A percentile compares a stretch with the other conserved stretches of the same genome.
These are phyloP conservation scores for Apodemia zela DNA, from an alignment of 2,888 invertebrate genomes.

Conservation along the genomic window DNA sequence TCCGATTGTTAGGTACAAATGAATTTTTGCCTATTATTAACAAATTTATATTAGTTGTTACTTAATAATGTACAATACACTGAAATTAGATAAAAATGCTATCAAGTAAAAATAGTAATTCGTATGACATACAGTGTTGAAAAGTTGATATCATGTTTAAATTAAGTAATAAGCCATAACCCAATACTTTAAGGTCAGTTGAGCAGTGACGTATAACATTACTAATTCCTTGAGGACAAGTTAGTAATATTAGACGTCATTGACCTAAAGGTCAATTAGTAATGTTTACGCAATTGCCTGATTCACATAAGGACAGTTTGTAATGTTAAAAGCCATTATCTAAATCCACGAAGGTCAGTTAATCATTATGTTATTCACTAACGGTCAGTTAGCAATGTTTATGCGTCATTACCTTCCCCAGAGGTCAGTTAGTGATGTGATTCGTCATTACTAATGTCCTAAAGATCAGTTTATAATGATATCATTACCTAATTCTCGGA, in stretches of 20 bases:
- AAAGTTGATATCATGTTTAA: background rate
- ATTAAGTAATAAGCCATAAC: background rate
- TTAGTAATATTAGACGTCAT: background rate
- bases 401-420: background rate
- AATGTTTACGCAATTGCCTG: background rate
- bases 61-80: background rate
- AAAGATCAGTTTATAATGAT: background rate
- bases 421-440: too few relatives aligned
- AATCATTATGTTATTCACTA: background rate
- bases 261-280: background rate
- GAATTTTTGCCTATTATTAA: background rate
- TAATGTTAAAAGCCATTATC: constrained; percentile 3
- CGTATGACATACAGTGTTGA: background rate
- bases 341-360: background rate
- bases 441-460: background rate
- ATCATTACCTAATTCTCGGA: background rate
- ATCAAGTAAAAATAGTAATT: background rate
- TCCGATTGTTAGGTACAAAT: constrained; percentile 1
- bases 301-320: background rate
- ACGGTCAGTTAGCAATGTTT: background rate
- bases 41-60: constrained; percentile 2
- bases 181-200: background rate
- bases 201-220: background rate
- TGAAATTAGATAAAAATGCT: background rate
- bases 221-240: background rate